phyloP scores from a whole-genome alignment of 2,113 vertebrate genomes.

The Struthidea cinerea region DNA sequence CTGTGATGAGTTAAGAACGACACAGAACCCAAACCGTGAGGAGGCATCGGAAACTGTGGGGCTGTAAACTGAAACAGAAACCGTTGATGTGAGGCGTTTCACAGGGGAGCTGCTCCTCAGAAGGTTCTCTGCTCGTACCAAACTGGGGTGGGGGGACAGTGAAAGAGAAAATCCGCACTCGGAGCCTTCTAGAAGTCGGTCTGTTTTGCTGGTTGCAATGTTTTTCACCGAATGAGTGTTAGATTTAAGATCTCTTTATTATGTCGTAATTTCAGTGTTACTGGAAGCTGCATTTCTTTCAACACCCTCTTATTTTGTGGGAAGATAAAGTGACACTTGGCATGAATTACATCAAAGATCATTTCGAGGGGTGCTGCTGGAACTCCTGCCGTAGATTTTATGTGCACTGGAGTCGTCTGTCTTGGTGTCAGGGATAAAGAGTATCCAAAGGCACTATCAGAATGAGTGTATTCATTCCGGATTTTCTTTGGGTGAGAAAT shows the following conservation, averaged over 20 bases:
- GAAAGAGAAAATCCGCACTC: accelerated
- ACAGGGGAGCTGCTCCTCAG: background rate
- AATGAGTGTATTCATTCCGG: background rate
- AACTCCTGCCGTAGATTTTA: background rate
- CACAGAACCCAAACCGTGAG: background rate
- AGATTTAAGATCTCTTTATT: background rate
- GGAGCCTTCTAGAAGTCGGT: background rate
- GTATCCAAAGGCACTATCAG: background rate
- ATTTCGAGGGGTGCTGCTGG: background rate
- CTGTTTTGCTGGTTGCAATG: background rate
- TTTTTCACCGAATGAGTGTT: background rate
- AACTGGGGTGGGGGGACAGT: background rate
- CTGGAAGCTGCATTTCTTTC: background rate
- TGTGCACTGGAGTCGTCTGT: background rate
- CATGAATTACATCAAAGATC: background rate
- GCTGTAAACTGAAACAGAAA: constrained; percentile 31
- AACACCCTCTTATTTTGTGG: background rate
- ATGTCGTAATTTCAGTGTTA: background rate
- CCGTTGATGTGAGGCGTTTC: background rate
- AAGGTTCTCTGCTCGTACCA: accelerated
- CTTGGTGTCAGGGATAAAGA: background rate
- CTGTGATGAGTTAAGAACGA: background rate
- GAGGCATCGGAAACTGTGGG: background rate
- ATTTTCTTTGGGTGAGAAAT: background rate
- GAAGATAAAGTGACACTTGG: background rate